phyloP scores from a whole-genome alignment of 2,113 vertebrate genomes.

The Trinectes maculatus region DNA sequence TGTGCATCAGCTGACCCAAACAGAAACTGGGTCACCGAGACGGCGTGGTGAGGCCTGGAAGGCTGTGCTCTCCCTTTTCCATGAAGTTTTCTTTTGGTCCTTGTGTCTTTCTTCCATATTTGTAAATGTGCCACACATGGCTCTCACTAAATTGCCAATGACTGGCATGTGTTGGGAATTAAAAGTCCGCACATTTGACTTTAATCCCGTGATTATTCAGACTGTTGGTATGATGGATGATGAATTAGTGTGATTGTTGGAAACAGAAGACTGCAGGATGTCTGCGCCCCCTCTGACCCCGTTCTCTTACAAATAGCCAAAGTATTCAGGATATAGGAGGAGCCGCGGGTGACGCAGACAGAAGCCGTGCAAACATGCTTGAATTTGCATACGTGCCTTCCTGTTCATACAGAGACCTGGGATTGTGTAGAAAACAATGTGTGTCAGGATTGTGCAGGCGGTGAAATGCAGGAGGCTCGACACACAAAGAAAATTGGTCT shows the following conservation, averaged over 20 bases:
- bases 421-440: slow-evolving; percentile 3
- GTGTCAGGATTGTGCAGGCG: slow-evolving; percentile 31
- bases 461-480: slow-evolving; percentile 1
- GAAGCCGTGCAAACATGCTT: slow-evolving; percentile 28
- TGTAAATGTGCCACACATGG: not conserved
- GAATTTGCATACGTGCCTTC: slow-evolving; percentile 29
- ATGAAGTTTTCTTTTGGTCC: not conserved
- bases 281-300: slow-evolving; percentile 17
- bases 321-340: slow-evolving; percentile 42
- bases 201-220: slow-evolving; percentile 11
- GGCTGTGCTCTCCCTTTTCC: slow-evolving; percentile 5
- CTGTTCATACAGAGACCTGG: slow-evolving; percentile 11
- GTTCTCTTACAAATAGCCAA: not conserved
- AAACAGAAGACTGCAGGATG: not conserved
- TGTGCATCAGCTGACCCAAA: slow-evolving; percentile 67
- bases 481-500: not conserved
- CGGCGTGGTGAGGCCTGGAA: not conserved
- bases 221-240: not conserved
- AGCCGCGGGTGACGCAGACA: not conserved
- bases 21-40: slow-evolving; percentile 70
- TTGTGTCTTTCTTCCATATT: not conserved
- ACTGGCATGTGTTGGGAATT: not conserved
- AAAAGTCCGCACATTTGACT: not conserved
- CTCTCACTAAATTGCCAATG: not conserved
- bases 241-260: slow-evolving; percentile 21